These are phyloP conservation scores for Anorthoa munda DNA, from an alignment of 2,888 invertebrate genomes.

Conservation along the genomic window DNA sequence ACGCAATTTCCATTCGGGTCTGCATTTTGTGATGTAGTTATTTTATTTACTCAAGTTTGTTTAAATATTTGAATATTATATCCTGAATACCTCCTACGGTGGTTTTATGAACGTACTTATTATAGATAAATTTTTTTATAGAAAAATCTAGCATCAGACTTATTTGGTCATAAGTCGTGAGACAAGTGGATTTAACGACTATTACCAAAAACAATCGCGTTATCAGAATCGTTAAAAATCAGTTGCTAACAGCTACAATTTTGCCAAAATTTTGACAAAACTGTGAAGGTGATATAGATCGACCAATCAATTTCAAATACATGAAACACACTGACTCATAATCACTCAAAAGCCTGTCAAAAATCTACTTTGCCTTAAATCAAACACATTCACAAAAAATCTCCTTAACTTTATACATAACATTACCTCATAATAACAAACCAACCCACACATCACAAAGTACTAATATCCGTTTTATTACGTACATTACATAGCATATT, in stretches of 20 bases:
- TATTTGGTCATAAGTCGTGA: conserved; percentile 16
- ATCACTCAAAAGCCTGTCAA: background rate
- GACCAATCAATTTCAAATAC: no score
- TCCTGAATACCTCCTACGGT: background rate
- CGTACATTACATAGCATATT: conserved; percentile 48
- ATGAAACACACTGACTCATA: no score
- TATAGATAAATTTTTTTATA: background rate
- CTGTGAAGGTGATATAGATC: background rate
- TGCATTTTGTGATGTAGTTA: background rate
- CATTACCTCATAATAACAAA: conserved; percentile 6
- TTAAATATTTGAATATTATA: background rate
- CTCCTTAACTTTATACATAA: background rate
- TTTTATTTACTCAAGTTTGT: background rate
- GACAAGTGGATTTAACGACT: conserved; percentile 6
- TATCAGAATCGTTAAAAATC: background rate
- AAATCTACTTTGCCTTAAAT: background rate
- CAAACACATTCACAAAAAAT: conserved; percentile 20
- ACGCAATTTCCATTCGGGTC: background rate
- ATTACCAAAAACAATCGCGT: conserved; percentile 3
- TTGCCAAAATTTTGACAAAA: background rate
- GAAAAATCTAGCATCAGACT: background rate
- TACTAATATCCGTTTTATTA: conserved; percentile 40
- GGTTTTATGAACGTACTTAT: background rate
- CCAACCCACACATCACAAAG: conserved; percentile 30
- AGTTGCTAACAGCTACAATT: background rate